These are phyloP conservation scores for Falco cherrug DNA, from an alignment of 2,797 vertebrate species.

Conservation along the genomic window DNA sequence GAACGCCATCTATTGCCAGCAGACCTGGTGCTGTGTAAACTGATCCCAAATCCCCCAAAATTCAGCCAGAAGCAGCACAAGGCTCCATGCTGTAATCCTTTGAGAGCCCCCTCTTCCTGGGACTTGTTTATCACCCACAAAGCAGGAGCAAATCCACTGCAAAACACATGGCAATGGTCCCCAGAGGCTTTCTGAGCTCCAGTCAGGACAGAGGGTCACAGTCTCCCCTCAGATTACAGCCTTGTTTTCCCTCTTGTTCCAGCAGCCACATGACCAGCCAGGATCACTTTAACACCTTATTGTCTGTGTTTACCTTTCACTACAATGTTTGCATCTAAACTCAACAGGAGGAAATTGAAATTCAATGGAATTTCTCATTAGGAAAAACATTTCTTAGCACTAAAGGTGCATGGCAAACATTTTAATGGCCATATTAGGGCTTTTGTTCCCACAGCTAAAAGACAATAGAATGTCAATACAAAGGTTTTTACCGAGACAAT, in stretches of 20 bases:
- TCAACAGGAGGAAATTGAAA: neutral
- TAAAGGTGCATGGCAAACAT: neutral
- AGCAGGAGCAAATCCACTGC: neutral
- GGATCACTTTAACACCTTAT: neutral
- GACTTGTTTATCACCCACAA: neutral
- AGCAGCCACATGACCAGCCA: neutral
- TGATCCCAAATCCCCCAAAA: no score
- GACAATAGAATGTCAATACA: neutral
- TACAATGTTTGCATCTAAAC: neutral
- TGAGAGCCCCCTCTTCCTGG: accelerated
- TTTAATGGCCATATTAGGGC: neutral
- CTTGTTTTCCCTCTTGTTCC: neutral
- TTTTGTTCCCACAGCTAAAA: neutral
- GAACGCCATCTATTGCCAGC: no score
- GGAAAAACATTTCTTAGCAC: neutral
- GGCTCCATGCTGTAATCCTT: neutral
- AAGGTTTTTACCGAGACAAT: neutral
- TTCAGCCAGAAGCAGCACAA: neutral
- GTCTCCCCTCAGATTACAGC: neutral
- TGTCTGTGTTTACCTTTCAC: neutral
- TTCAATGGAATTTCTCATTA: neutral
- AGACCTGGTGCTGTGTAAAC: no score
- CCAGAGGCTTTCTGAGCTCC: neutral
- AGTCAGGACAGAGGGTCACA: neutral
- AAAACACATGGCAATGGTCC: neutral